Conservation (phyloP, 2,888 invertebrate genomes). For the Aproaerema taeniolella region DNA sequence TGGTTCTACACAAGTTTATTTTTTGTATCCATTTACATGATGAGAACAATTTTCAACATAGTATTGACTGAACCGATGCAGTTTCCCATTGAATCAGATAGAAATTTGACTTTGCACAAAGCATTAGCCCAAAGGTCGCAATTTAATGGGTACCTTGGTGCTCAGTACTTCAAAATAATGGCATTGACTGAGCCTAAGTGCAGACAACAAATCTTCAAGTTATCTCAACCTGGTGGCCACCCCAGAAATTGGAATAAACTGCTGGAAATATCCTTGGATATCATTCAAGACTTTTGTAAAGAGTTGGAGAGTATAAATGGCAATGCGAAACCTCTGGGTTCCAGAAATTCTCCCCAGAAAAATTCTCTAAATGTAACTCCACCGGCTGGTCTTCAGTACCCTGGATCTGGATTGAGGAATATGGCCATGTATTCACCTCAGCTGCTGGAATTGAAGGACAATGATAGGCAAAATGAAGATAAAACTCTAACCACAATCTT, state of each 20-base stretch:
- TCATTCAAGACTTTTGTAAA: slow-evolving; percentile 81
- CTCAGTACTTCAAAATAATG: slow-evolving; percentile 83
- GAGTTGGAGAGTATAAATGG: slow-evolving; percentile 74
- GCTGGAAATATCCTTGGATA: slow-evolving; percentile 78
- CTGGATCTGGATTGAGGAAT: slow-evolving; percentile 45
- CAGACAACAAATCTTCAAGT: slow-evolving; percentile 81
- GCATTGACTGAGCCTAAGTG: slow-evolving; percentile 79
- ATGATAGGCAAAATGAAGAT: slow-evolving; percentile 49
- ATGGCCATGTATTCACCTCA: slow-evolving; percentile 54
- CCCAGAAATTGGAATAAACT: slow-evolving; percentile 92
- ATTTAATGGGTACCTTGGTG: slow-evolving; percentile 86
- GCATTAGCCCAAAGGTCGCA: slow-evolving; percentile 80
- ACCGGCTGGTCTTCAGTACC: slow-evolving; percentile 32
- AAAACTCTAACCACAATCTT: slow-evolving; percentile 46
- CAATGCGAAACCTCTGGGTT: slow-evolving; percentile 40
- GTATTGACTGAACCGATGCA: slow-evolving; percentile 83
- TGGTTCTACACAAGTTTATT: slow-evolving; percentile 85
- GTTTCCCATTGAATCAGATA: slow-evolving; percentile 78
- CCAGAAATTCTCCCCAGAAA: too few species aligned
- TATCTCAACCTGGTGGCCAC: slow-evolving; percentile 91
- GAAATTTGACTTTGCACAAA: slow-evolving; percentile 74
- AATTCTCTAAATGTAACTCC: slow-evolving; percentile 33
- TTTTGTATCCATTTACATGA: slow-evolving; percentile 82
- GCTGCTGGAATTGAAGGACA: slow-evolving; percentile 52
- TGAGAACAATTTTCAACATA: slow-evolving; percentile 83